Evolutionary conservation across 1,140 invertebrate genomes (phyloP).

Genomic region (Xylocopa sonorina): DNA sequence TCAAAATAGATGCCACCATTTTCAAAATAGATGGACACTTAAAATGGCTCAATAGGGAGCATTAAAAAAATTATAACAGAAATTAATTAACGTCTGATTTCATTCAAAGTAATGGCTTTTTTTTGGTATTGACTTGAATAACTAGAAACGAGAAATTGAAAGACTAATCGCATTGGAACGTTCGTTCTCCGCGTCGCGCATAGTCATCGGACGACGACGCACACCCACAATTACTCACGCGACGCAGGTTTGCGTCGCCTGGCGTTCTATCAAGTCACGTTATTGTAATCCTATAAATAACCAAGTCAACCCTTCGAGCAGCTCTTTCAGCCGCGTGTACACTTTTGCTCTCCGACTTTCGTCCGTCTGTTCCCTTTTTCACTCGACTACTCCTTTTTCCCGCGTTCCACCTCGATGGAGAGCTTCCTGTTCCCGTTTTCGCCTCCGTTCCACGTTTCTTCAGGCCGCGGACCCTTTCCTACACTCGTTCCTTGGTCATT

Average conservation of each 20-base stretch:
- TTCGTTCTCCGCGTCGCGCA: constrained; percentile 1
- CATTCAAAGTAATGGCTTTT: no score
- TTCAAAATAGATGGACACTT: no score
- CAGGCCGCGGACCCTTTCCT: background rate
- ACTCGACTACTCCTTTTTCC: constrained; percentile 7
- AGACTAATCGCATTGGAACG: background rate
- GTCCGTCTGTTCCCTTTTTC: background rate
- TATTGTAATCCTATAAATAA: constrained; percentile 78
- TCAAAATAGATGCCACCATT: no score
- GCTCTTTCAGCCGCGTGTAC: background rate
- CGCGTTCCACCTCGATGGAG: background rate
- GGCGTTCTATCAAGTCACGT: constrained; percentile 74
- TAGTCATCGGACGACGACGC: constrained; percentile 35
- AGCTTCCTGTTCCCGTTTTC: constrained; percentile 13
- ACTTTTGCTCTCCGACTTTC: constrained; percentile 15
- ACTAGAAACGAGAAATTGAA: background rate
- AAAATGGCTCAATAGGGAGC: no score
- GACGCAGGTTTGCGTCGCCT: constrained; percentile 54
- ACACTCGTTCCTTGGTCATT: background rate
- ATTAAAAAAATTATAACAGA: no score
- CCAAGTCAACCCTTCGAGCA: constrained; percentile 5
- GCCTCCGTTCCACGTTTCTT: background rate
- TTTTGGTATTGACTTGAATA: no score
- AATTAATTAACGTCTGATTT: no score
- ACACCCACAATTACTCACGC: constrained; percentile 65